Percentiles rank a stretch among this genome's conserved stretches.
Conservation (phyloP, 1,140 invertebrate species). For the Saccostrea cuccullata region DNA sequence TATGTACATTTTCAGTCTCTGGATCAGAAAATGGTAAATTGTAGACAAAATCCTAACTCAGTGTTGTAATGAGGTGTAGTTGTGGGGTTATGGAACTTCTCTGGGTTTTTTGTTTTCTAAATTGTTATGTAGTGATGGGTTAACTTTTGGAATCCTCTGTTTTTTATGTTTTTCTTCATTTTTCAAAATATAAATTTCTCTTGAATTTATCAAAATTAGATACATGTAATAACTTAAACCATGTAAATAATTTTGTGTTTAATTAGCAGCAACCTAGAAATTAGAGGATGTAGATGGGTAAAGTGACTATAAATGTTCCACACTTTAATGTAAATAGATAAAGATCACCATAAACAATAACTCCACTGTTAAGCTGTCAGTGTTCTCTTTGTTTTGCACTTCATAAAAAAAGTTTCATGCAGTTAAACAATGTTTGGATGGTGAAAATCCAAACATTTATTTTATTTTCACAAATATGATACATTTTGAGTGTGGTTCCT, state of each 20-base stretch:
- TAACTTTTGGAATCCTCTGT: too few species aligned
- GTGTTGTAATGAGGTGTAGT: not conserved
- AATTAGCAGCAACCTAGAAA: not conserved
- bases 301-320: not conserved
- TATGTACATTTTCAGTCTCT: not conserved
- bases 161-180: too few species aligned
- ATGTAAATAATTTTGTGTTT: slow-evolving; percentile 8
- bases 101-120: not conserved
- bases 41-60: slow-evolving; percentile 9
- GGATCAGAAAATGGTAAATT: slow-evolving; percentile 18
- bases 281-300: not conserved
- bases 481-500: too few species aligned
- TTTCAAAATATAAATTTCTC: too few species aligned
- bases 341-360: not conserved
- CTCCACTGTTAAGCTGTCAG: not conserved
- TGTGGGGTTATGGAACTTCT: not conserved
- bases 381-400: not conserved
- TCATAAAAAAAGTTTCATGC: not conserved
- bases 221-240: too few species aligned
- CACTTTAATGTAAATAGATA: too few species aligned
- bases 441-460: too few species aligned
- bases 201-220: too few species aligned
- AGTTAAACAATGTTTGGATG: not conserved
- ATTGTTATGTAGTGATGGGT: not conserved
- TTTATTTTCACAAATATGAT: too few species aligned